These are phyloP conservation scores for Gallinago nigripennis DNA, from an alignment of 2,797 vertebrate genomes.

Conservation along the genomic window DNA sequence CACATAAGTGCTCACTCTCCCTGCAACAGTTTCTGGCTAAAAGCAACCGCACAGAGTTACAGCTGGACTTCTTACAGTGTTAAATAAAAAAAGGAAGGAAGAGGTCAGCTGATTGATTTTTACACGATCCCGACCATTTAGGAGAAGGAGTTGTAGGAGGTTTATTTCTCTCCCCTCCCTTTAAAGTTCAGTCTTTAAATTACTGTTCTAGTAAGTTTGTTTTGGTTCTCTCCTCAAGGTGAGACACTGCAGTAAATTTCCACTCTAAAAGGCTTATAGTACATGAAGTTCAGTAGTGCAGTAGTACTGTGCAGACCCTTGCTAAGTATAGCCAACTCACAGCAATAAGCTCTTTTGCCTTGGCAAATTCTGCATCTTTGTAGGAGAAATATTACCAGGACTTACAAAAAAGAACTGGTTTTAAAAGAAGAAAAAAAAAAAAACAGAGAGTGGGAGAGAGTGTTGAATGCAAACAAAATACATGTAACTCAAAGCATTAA, in stretches of 20 bases:
- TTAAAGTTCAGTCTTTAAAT: conserved; percentile 45
- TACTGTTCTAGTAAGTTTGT: conserved; percentile 11
- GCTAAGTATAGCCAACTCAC: not conserved
- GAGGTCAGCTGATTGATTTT: conserved; percentile 42
- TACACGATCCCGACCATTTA: not conserved
- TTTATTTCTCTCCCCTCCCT: conserved; percentile 24
- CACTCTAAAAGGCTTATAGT: conserved; percentile 9
- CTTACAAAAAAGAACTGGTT: not conserved
- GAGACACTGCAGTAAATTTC: conserved; percentile 28
- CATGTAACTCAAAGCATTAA: not conserved
- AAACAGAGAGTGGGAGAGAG: not conserved
- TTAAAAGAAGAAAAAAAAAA: not conserved
- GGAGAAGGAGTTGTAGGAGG: not conserved
- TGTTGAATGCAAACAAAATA: not conserved
- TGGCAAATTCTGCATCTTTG: not conserved
- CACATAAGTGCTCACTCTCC: accelerated
- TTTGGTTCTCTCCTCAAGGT: conserved; percentile 27
- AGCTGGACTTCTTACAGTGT: not conserved
- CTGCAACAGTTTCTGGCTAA: not conserved
- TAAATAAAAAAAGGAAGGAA: not conserved
- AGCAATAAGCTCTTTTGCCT: not conserved
- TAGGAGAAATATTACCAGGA: not conserved
- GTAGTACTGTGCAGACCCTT: not conserved
- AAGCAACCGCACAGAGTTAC: not conserved
- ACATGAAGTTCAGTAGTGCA: not conserved